Percentiles rank a stretch among this genome's conserved stretches.
These are phyloP conservation scores for Macroglossus sobrinus DNA, from an alignment of 2,113 vertebrate species.

Conservation along the genomic window DNA sequence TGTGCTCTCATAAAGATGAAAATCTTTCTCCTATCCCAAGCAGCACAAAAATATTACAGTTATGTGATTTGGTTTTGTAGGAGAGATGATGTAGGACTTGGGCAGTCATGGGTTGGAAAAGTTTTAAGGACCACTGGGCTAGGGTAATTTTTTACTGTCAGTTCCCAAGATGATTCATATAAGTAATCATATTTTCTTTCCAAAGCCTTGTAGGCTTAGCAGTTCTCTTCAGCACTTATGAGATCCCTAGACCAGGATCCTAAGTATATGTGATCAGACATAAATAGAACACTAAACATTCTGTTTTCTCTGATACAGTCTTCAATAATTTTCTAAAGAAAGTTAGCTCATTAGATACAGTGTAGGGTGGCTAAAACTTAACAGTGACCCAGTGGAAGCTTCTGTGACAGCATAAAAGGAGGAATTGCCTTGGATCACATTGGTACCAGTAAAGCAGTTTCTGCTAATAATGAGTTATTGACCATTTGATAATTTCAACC, in stretches of 20 bases:
- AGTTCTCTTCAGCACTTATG: neutral
- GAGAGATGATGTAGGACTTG: neutral
- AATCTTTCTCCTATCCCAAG: conserved; percentile 28
- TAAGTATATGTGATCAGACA: neutral
- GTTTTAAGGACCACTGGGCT: neutral
- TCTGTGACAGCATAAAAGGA: neutral
- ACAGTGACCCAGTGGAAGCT: neutral
- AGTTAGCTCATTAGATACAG: neutral
- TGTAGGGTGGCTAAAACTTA: neutral
- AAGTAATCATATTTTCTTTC: conserved; percentile 9
- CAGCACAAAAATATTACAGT: neutral
- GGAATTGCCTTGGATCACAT: neutral
- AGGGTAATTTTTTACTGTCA: conserved; percentile 1
- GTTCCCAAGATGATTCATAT: neutral
- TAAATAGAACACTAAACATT: neutral
- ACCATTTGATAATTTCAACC: neutral
- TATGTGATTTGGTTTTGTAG: conserved; percentile 4
- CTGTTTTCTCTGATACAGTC: neutral
- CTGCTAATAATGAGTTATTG: neutral
- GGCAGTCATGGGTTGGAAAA: neutral
- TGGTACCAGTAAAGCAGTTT: neutral
- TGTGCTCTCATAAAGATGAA: conserved; percentile 27
- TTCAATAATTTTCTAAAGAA: conserved; percentile 35
- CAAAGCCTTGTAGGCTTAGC: neutral
- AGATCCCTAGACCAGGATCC: neutral